Base-by-base conservation (phyloP, 1,140 invertebrate species). In the Halotydeus destructor region DNA sequence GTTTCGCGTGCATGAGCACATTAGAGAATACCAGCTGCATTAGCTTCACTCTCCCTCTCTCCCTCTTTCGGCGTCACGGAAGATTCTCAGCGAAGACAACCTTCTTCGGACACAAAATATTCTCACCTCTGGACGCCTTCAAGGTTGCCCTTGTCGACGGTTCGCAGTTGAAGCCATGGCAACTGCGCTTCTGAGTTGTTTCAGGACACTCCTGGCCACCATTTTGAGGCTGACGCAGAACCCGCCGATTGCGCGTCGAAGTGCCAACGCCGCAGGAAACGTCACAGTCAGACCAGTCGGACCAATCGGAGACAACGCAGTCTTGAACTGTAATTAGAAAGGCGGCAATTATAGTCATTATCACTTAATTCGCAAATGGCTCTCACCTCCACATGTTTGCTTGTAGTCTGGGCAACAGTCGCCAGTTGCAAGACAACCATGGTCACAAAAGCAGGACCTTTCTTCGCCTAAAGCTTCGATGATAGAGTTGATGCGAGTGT, bases 391-490 rank as follows among this genome's bases (percentile, higher is more conserved):
- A 54, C 80, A 84, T 45, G 77, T 74, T 44, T 78, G 69, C 55
- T 79, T 76, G 55, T 82, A 83, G 56, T 84, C 80, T 2, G 69
- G 60, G 60, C 80, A 84, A 58, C 80, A 84, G 50, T 84, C 80
- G 28, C 76, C 78, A 3, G 83, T 63, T 53, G 79, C 81, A 49
- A 84, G 65, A 55, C 80, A 84, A 24, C 78, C 79, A 55, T 83
- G 78, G 60, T 83, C 80, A 60, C 80, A 84, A 54, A 83, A 83
- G 56, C 80, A 84, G 1, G 78, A 78, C 53, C 81, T 79, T 12
- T n/a, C 43, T 52, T 82, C 78, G 46, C 67, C 71, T 36, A 76
- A 59, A 49, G 76, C 75, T 55, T 80, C 76, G 46, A 81, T 72
- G 50, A 82, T 78, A 14, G 77, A 70, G 55, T 82, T 81, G 30